Evolutionary conservation across 2,797 vertebrate species (phyloP).

Genomic region (Botia kubotai): DNA sequence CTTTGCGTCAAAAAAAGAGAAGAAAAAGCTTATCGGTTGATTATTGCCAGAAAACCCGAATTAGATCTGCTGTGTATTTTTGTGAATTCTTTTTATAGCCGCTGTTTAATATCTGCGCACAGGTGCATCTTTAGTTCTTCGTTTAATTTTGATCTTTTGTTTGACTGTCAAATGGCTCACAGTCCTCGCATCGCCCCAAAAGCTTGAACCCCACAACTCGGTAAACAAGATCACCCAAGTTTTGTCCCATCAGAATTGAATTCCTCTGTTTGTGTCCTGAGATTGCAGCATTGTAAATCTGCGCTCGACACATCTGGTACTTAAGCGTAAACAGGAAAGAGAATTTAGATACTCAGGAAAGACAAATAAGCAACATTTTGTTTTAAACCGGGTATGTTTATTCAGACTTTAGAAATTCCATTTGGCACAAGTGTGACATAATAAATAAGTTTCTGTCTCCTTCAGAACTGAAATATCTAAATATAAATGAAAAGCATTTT

Average conservation of each 20-base stretch:
- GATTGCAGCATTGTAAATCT: conserved; percentile 16
- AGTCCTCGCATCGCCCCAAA: neutral
- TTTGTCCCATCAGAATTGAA: conserved; percentile 22
- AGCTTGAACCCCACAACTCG: neutral
- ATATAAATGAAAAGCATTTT: conserved; percentile 84
- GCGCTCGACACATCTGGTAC: conserved; percentile 16
- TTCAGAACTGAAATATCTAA: conserved; percentile 74
- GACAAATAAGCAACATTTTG: conserved; percentile 48
- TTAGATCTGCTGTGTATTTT: neutral
- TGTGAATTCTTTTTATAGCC: neutral
- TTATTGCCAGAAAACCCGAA: neutral
- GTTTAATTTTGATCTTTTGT: neutral
- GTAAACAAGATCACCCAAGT: neutral
- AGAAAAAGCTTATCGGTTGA: neutral
- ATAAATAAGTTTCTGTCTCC: conserved; percentile 80
- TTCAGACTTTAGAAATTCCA: conserved; percentile 80
- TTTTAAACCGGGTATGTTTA: conserved; percentile 77
- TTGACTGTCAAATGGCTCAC: neutral
- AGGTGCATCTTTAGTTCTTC: conserved; percentile 4
- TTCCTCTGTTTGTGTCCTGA: conserved; percentile 21
- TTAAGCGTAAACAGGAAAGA: conserved; percentile 44
- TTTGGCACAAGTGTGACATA: conserved; percentile 84
- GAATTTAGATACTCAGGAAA: conserved; percentile 35
- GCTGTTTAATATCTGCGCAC: neutral
- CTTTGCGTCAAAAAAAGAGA: neutral